These are phyloP conservation scores for Antheraea yamamai DNA, from an alignment of 2,888 invertebrate species.

Conservation along the genomic window DNA sequence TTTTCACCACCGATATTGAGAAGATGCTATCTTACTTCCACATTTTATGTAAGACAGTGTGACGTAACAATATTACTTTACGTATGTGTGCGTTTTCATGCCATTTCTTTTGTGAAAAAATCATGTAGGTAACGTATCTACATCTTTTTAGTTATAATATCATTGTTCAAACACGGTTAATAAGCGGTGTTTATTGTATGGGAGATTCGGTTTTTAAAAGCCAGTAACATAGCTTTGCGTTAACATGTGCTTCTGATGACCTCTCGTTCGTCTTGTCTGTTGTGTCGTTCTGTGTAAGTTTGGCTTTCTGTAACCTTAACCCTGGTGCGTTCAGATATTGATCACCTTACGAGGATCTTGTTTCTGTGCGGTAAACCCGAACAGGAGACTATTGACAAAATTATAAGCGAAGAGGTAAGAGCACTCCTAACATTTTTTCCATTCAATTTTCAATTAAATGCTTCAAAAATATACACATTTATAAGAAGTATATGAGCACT, in stretches of 20 bases:
- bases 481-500: neutral
- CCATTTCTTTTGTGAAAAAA: too few species aligned
- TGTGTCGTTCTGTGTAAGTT: constrained; percentile 67
- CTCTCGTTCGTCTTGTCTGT: constrained; percentile 50
- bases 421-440: neutral
- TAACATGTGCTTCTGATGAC: constrained; percentile 54
- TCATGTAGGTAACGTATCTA: too few species aligned
- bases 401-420: constrained; percentile 93
- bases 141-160: too few species aligned
- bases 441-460: constrained; percentile 1
- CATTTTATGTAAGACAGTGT: too few species aligned
- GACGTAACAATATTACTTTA: too few species aligned
- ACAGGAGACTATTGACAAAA: constrained; percentile 91
- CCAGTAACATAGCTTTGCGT: constrained; percentile 47
- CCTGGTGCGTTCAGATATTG: constrained; percentile 88
- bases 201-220: constrained; percentile 20
- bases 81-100: too few species aligned
- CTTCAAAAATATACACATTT: neutral
- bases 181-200: constrained; percentile 15
- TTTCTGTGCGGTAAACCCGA: constrained; percentile 93
- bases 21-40: too few species aligned
- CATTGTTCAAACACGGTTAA: too few species aligned
- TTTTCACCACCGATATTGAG: too few species aligned
- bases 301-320: constrained; percentile 80
- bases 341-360: constrained; percentile 94